Conservation (phyloP, 1,140 invertebrate genomes). For the silkworm (Bombyx mori) region ASM3026992v2 NC_085123.1:5405001-5405500, state of each 20-base stretch:
- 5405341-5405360: too few relatives aligned
- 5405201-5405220: background rate
- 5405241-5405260: background rate
- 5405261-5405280: too few relatives aligned
- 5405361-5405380: too few relatives aligned
- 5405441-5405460: too few relatives aligned
- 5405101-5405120: conserved; percentile 33
- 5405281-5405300: too few relatives aligned
- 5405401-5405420: too few relatives aligned
- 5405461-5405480: too few relatives aligned
- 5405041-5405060: conserved; percentile 4
- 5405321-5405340: too few relatives aligned
- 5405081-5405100: conserved; percentile 22
- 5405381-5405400: too few relatives aligned
- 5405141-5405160: conserved; percentile 38
- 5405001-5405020: background rate
- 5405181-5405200: conserved; percentile 11
- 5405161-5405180: conserved; percentile 18
- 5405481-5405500: too few relatives aligned
- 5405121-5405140: conserved; percentile 26
- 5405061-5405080: conserved; percentile 25
- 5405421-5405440: too few relatives aligned
- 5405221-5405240: background rate
- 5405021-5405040: background rate
- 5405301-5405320: too few relatives aligned